Evolutionary conservation across 2,888 invertebrate species (phyloP).

Genomic region (Eupithecia subumbrata): DNA sequence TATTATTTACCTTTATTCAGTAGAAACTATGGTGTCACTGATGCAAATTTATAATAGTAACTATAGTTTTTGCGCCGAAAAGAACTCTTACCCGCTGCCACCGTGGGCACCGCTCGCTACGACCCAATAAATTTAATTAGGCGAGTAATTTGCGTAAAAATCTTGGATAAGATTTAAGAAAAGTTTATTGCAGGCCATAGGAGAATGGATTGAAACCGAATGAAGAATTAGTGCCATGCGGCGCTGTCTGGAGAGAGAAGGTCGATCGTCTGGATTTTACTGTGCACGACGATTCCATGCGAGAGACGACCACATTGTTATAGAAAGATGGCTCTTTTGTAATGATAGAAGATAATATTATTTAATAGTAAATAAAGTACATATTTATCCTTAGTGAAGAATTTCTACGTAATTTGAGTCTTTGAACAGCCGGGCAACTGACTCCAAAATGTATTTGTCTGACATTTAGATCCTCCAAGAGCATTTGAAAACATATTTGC

Average conservation of each 20-base stretch:
- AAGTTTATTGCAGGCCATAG: constrained; percentile 33
- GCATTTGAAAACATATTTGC: too few relatives aligned
- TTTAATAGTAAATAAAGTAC: too few relatives aligned
- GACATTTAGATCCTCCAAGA: too few relatives aligned
- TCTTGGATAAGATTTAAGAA: constrained; percentile 39
- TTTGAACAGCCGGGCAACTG: too few relatives aligned
- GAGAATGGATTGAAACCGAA: constrained; percentile 40
- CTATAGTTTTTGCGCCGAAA: neutral
- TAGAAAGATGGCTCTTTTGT: neutral
- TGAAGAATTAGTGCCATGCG: constrained; percentile 35
- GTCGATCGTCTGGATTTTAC: neutral
- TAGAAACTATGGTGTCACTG: neutral
- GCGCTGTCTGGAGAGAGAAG: neutral
- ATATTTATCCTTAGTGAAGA: too few relatives aligned
- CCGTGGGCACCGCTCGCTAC: constrained; percentile 9
- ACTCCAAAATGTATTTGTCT: too few relatives aligned
- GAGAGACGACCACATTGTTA: neutral
- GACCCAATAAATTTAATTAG: constrained; percentile 41
- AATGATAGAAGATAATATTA: too few relatives aligned
- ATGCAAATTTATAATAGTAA: neutral
- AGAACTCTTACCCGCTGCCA: constrained; percentile 9
- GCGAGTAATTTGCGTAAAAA: constrained; percentile 41
- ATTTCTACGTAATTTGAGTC: too few relatives aligned
- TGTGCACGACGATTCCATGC: neutral
- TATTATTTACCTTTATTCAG: neutral